A percentile compares a stretch with the other conserved stretches of the same genome.
These are phyloP conservation scores for Ectropis crepuscularia DNA, from an alignment of 2,888 invertebrate species.

Conservation along the genomic window DNA sequence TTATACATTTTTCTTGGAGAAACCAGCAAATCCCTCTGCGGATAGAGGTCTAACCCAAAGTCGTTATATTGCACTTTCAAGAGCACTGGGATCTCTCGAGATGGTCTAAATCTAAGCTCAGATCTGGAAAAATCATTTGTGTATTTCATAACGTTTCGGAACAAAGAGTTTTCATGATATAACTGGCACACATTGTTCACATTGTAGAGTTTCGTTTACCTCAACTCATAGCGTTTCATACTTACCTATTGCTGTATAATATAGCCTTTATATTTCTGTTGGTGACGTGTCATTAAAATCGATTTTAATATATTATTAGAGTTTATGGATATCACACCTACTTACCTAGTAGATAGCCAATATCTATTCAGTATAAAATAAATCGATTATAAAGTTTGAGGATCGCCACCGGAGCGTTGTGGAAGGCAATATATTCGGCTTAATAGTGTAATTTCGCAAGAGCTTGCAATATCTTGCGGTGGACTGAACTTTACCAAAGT, in stretches of 20 bases:
- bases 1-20: slow-evolving; percentile 58
- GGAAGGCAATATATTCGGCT: slow-evolving; percentile 63
- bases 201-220: no score
- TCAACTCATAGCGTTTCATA: no score
- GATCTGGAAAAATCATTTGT: slow-evolving; percentile 40
- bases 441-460: slow-evolving; percentile 69
- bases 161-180: slow-evolving; percentile 1
- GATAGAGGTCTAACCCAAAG: slow-evolving; percentile 51
- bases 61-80: slow-evolving; percentile 60
- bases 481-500: slow-evolving; percentile 49
- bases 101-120: slow-evolving; percentile 34
- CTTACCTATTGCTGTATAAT: no score
- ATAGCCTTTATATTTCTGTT: no score
- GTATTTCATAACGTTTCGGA: slow-evolving; percentile 25
- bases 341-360: not conserved
- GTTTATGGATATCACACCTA: not conserved
- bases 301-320: no score
- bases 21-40: slow-evolving; percentile 60
- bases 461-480: slow-evolving; percentile 68
- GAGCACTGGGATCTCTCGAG: slow-evolving; percentile 44
- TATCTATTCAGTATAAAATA: slow-evolving; percentile 19
- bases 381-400: slow-evolving; percentile 29
- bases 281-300: no score
- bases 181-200: no score
- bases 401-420: slow-evolving; percentile 37